Conservation (phyloP, 1,140 invertebrate species). For the Babylonia areolata region DNA sequence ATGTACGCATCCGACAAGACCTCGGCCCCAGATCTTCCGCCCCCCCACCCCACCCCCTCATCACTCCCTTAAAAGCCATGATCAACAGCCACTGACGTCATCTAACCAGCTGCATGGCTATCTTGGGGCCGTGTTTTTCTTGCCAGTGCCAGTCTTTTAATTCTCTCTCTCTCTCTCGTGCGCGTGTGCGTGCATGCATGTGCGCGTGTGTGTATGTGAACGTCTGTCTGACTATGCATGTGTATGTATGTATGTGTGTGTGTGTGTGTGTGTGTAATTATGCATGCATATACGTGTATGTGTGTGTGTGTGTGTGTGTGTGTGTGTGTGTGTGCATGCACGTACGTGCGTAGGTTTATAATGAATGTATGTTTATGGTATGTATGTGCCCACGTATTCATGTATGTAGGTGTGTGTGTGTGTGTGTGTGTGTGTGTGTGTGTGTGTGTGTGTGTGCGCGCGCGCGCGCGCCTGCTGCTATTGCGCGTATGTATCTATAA, state of each 20-base stretch:
- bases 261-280: constrained; percentile 25
- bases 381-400: constrained; percentile 26
- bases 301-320: constrained; percentile 20
- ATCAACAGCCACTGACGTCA: no score
- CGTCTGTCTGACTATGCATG: neutral
- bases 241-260: constrained; percentile 22
- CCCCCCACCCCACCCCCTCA: no score
- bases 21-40: no score
- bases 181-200: neutral
- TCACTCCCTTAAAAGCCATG: no score
- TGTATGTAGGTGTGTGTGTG: constrained; percentile 21
- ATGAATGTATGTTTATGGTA: neutral
- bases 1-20: no score
- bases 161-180: neutral
- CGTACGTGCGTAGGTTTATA: neutral
- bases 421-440: constrained; percentile 27
- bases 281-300: constrained; percentile 3
- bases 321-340: neutral
- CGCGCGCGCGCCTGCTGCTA: neutral
- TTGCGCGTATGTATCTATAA: no score
- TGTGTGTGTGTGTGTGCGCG: neutral
- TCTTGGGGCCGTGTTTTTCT: no score
- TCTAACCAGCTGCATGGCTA: no score
- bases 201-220: neutral
- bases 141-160: no score